Evolutionary conservation across 92 coral and sea anemone genomes (phyloP).

Genomic region (Umimayanthus kanabou): DNA sequence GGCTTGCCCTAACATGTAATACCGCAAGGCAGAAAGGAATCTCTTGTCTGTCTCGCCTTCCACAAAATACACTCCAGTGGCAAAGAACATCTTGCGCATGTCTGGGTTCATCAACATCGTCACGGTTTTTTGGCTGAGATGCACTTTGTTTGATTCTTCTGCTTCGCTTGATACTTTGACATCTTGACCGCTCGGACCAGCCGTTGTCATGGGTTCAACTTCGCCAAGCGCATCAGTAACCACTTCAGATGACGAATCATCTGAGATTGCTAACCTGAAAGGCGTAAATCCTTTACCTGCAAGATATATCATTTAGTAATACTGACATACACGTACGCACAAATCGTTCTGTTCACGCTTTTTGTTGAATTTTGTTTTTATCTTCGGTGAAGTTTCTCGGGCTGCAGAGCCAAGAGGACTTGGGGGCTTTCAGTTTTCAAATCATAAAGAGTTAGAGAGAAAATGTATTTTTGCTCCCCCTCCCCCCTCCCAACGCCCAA

Average conservation of each 20-base stretch:
- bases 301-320: neutral
- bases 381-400: too few species aligned
- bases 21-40: slow-evolving; percentile 21
- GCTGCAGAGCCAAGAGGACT: too few species aligned
- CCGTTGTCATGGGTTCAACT: neutral
- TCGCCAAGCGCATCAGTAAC: neutral
- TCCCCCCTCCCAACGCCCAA: neutral
- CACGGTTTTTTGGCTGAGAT: neutral
- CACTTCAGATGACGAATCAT: neutral
- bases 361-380: neutral
- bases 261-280: neutral
- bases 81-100: slow-evolving; percentile 33
- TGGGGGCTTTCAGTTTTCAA: too few species aligned
- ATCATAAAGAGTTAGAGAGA: too few species aligned
- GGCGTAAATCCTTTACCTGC: slow-evolving; percentile 6
- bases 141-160: neutral
- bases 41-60: slow-evolving; percentile 41
- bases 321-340: too few species aligned
- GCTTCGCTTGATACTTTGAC: too few species aligned
- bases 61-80: slow-evolving; percentile 32
- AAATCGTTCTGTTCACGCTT: too few species aligned
- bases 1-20: neutral
- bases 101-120: slow-evolving; percentile 23
- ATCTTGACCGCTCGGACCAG: neutral
- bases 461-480: too few species aligned